phyloP scores from a whole-genome alignment of 2,113 vertebrate species.

The Sterrhoptilus dennistouni region DNA sequence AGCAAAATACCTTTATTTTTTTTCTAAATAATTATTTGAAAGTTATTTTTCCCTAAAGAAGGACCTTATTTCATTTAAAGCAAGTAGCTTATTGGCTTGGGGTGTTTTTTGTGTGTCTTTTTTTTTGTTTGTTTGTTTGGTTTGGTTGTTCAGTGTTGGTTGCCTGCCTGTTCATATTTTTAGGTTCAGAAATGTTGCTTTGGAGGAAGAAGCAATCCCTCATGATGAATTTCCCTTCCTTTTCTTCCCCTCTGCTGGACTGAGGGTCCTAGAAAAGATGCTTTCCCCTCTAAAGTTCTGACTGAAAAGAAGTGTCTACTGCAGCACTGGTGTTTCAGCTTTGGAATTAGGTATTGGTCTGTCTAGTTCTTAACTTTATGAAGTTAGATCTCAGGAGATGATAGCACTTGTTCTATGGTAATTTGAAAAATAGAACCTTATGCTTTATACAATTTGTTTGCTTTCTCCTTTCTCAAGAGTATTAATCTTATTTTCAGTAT shows the following conservation, averaged over 20 bases:
- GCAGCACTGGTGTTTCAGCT: neutral
- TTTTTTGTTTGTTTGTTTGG: neutral
- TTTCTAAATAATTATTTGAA: neutral
- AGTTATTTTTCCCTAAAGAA: neutral
- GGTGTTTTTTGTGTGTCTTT: accelerated
- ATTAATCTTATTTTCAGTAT: neutral
- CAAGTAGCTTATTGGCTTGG: neutral
- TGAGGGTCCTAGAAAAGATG: neutral
- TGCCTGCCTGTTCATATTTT: neutral
- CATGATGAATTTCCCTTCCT: neutral
- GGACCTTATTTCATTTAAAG: neutral
- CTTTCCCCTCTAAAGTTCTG: neutral
- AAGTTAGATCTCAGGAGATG: neutral
- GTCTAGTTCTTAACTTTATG: neutral
- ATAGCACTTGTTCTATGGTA: neutral
- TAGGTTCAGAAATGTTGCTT: neutral
- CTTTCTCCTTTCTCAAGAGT: neutral
- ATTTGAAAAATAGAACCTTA: neutral
- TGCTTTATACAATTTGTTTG: neutral
- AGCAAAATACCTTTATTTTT: neutral
- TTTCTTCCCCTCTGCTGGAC: neutral
- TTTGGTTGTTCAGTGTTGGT: neutral
- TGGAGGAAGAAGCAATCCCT: neutral
- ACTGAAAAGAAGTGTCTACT: neutral
- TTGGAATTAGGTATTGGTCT: neutral